Evolutionary conservation across 2,797 vertebrate species (phyloP).

Genomic region (Ficedula albicollis): DNA sequence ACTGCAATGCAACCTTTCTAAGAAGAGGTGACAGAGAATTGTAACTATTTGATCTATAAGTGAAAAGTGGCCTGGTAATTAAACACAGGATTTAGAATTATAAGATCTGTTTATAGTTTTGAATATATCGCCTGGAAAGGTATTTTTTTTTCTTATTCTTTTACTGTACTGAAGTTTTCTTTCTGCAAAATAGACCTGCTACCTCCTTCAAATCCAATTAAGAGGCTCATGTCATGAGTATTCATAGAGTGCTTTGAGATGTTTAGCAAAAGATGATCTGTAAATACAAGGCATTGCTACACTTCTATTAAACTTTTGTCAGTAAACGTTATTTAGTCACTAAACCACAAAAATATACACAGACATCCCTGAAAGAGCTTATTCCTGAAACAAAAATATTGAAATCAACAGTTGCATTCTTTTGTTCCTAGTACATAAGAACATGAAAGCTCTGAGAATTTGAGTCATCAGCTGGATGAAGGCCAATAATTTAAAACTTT

Average conservation of each 20-base stretch:
- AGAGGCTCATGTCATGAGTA: neutral
- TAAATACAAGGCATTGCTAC: neutral
- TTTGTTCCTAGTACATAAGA: neutral
- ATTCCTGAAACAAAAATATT: neutral
- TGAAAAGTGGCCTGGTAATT: conserved; percentile 8
- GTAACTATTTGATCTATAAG: neutral
- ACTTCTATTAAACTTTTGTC: neutral
- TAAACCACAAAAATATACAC: neutral
- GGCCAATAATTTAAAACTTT: neutral
- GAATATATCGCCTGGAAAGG: neutral
- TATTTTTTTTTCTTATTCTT: neutral
- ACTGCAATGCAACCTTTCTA: neutral
- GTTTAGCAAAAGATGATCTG: neutral
- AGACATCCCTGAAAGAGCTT: neutral
- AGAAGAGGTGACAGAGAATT: neutral
- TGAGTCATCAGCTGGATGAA: neutral
- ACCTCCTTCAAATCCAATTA: neutral
- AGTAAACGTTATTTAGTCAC: neutral
- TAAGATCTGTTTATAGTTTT: neutral
- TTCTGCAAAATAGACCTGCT: neutral
- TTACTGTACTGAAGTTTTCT: neutral
- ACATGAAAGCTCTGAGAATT: neutral
- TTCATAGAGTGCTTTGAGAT: conserved; percentile 1
- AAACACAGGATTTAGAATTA: neutral
- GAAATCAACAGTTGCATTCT: neutral